Percentiles rank a stretch among this genome's conserved stretches.
Conservation (phyloP, 2,113 vertebrate genomes). For the Damaliscus lunatus region DNA sequence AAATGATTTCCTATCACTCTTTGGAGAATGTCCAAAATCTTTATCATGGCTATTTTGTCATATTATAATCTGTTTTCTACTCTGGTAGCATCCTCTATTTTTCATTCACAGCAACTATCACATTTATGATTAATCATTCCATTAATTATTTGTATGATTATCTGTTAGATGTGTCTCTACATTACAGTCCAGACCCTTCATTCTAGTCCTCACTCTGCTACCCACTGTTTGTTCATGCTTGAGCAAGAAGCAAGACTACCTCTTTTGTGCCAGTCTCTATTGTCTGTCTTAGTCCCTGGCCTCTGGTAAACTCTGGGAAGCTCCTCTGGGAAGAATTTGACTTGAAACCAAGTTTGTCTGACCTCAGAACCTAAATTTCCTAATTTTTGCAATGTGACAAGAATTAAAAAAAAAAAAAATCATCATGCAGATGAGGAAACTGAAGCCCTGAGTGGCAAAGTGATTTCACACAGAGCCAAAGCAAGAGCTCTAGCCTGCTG, state of each 20-base stretch:
- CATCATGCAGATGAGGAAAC: slow-evolving; percentile 18
- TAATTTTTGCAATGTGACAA: slow-evolving; percentile 37
- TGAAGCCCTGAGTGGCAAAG: background rate
- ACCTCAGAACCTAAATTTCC: slow-evolving; percentile 60
- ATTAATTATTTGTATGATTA: background rate
- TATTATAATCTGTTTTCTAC: background rate
- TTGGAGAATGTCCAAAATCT: background rate
- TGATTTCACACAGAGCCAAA: background rate
- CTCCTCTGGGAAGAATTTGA: slow-evolving; percentile 43
- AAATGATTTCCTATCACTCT: background rate
- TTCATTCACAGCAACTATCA: background rate
- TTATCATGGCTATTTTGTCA: background rate
- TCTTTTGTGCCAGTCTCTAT: background rate
- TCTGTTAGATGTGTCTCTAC: background rate
- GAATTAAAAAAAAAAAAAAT: slow-evolving; percentile 48
- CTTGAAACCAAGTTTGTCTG: slow-evolving; percentile 47
- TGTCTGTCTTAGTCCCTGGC: background rate
- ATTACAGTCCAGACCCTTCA: background rate
- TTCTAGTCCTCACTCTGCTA: background rate
- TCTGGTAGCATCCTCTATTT: background rate
- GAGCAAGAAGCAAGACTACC: background rate
- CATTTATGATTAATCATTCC: background rate
- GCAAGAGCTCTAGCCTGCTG: background rate
- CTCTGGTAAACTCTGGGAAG: slow-evolving; percentile 16
- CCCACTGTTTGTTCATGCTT: background rate